Evolutionary conservation across 2,797 vertebrate species (phyloP).

Genomic region (Synaphobranchus kaupii): DNA sequence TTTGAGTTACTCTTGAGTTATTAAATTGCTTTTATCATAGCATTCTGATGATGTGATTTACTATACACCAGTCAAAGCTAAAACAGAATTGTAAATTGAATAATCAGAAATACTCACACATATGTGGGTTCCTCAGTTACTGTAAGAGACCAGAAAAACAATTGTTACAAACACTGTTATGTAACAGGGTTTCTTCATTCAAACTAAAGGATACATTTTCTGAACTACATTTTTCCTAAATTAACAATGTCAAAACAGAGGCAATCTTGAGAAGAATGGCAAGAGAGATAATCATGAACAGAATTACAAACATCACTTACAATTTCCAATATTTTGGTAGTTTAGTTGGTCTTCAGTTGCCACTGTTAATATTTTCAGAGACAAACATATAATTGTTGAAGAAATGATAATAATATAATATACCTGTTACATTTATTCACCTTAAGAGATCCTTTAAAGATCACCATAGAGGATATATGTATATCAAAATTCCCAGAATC

Average conservation of each 20-base stretch:
- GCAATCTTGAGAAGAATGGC: neutral
- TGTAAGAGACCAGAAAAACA: neutral
- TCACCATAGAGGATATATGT: no score
- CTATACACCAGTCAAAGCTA: neutral
- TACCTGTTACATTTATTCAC: no score
- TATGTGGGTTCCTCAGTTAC: neutral
- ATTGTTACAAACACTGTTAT: neutral
- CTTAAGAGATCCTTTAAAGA: no score
- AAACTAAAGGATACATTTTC: neutral
- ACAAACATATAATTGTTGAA: no score
- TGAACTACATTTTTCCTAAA: neutral
- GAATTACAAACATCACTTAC: constrained; percentile 5
- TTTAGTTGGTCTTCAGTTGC: neutral
- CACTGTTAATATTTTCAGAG: neutral
- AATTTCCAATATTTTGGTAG: neutral
- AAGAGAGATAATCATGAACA: neutral
- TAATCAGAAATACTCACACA: neutral
- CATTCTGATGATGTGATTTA: neutral
- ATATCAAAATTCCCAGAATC: neutral
- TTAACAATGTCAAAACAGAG: neutral
- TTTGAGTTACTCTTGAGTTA: no score
- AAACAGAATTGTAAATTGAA: neutral
- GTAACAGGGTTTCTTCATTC: neutral
- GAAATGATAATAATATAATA: no score
- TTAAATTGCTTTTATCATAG: neutral